Evolutionary conservation across 1,140 invertebrate genomes (phyloP), one percentile per base, ranked within the genome.

Genomic region (Trichoplusia ni): DNA sequence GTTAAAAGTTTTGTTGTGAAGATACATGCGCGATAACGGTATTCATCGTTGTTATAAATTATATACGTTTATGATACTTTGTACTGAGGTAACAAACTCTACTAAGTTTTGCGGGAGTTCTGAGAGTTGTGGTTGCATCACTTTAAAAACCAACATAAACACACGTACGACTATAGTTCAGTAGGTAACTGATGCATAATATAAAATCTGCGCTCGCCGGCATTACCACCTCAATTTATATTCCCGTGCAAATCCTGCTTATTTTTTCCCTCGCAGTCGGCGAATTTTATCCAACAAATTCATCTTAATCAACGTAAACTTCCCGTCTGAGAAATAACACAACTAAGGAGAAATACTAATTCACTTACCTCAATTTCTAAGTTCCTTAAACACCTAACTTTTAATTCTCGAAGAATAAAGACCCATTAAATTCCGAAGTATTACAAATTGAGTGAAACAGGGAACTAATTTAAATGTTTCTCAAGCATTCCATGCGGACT

Each of bases 291-390:
- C 35, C 38, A 16, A 51, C 46, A 23, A 51, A 62, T 62, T 51
- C 37, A 53, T 60, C 42, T 60, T 60, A 60, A 60, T 60, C 56
- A 60, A 60, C 37, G 33, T n/a, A 38, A 51, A 62, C 44, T 51
- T 40, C 46, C 9, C 33, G 33, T 7, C 35, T 29, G 23, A 40
- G 23, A 13, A 27, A 47, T 60, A 46, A 60, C 29, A 23, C 16
- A 35, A 25, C 27, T 16, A 25, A 27, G 4, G 11, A 25, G 31
- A 35, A 25, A 21, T 60, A 47, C 29, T 16, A 47, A 47, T 35
- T 35, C 47, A 35, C 9, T 4, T 46, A 27, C 27, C 27, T 47
- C 19, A 37, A 35, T 35, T 47, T 47, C 19, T 23, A 37, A 58
- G 23, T 58, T 29, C 14, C 29, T 40, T 18, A 31, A 58, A 40